Base-by-base conservation (phyloP, 2,888 invertebrate species). In the Tyria jacobaeae region DNA sequence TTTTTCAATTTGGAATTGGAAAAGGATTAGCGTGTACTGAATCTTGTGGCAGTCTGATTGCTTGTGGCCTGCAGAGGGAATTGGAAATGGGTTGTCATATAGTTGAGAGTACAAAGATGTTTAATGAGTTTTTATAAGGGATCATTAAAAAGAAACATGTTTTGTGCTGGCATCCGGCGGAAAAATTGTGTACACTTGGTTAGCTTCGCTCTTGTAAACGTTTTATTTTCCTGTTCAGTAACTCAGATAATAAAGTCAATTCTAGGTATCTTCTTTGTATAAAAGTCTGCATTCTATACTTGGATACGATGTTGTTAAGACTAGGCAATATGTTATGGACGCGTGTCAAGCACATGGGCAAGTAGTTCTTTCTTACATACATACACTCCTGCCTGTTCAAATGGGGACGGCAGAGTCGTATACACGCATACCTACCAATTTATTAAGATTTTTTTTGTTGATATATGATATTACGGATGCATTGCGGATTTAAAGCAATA, bases 1-100 rank as follows among this genome's bases (percentile, higher is more conserved):
- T 70, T 70, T 73, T 75, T 68, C 62, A 71, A 70, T 72, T 70
- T 56, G 53, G 55, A 70, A 74, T 77, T 71, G 70, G 68, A 76
- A 79, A 75, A 73, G 64, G 66, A 68, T 74, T 66, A 74, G 50
- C 61, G 64, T 68, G 58, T 66, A 70, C 62, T 64, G 66, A 62
- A 53, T 65, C 66, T 63, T 66, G 69, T 69, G 69, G 63, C 56
- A 57, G 54, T 67, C 60, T 64, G 63, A 59, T 49, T 65, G 52
- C 62, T 62, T 58, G 53, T 50, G 12, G 57, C 12, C 47, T 15
- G 51, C 24, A 37, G 64, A 69, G n/a, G 17, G 21, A 54, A 44
- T 53, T 35, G 17, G 34, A 57, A 35, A 34, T 57, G 37, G 39
- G n/a, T 15, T 44, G 12, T 44, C 31, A 27, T 31, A 35, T 34